Evolutionary conservation across 35 echinoderm and acorn worm species (phyloP).

Genomic region (Nesometra sesokonis): DNA sequence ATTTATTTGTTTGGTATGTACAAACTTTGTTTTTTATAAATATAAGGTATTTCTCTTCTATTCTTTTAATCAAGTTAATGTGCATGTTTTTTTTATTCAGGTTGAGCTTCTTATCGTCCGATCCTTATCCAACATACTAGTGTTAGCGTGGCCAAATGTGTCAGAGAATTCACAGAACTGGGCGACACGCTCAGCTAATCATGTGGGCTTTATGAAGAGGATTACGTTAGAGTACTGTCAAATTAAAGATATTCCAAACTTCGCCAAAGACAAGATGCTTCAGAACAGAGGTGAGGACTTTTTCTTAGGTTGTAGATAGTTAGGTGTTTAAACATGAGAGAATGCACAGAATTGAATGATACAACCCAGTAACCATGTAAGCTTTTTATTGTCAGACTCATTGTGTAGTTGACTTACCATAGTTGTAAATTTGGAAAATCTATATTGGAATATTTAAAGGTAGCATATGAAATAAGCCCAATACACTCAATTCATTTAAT

Average conservation of each 20-base stretch:
- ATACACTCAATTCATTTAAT: too few relatives aligned
- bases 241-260: slow-evolving; percentile 41
- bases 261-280: slow-evolving; percentile 59
- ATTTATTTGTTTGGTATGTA: too few relatives aligned
- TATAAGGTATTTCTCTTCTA: too few relatives aligned
- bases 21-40: too few relatives aligned
- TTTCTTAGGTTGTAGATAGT: background rate
- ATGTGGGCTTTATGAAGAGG: slow-evolving; percentile 49
- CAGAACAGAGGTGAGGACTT: slow-evolving; percentile 59
- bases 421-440: too few relatives aligned
- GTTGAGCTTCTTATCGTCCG: slow-evolving; percentile 75
- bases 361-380: background rate
- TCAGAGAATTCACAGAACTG: slow-evolving; percentile 78
- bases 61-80: too few relatives aligned
- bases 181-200: slow-evolving; percentile 58
- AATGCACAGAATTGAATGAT: background rate
- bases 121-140: slow-evolving; percentile 84
- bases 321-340: too few relatives aligned
- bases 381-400: too few relatives aligned
- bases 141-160: slow-evolving; percentile 90
- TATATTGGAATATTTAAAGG: too few relatives aligned
- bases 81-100: too few relatives aligned
- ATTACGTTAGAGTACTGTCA: slow-evolving; percentile 67
- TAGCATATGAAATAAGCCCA: too few relatives aligned
- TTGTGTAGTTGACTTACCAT: too few relatives aligned